Percentiles rank a stretch among this genome's conserved stretches.
Conservation (phyloP, 2,113 vertebrate genomes). For the Pterocles gutturalis region DNA sequence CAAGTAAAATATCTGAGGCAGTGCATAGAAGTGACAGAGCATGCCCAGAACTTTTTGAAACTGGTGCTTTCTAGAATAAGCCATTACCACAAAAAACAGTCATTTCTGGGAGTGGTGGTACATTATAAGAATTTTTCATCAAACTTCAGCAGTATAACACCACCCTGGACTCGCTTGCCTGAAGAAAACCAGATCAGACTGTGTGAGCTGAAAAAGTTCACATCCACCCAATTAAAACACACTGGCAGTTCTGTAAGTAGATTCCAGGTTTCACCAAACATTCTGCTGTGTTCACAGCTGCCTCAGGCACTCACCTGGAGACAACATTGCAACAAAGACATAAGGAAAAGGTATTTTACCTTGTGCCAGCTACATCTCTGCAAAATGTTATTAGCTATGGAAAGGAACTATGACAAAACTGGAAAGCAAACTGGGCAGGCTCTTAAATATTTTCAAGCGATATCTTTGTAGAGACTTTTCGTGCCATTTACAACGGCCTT, state of each 20-base stretch:
- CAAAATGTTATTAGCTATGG: neutral
- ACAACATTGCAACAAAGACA: neutral
- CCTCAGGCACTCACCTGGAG: neutral
- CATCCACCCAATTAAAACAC: neutral
- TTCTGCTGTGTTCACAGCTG: neutral
- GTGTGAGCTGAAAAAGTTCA: neutral
- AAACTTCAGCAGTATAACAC: neutral
- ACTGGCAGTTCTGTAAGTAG: neutral
- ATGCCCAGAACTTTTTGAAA: neutral
- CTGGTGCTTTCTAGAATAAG: neutral
- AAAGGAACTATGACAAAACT: neutral
- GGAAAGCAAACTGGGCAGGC: neutral
- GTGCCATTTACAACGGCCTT: rapidly evolving
- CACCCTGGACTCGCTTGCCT: neutral
- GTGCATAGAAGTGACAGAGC: neutral
- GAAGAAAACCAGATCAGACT: neutral
- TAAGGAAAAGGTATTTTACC: neutral
- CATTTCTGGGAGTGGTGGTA: neutral
- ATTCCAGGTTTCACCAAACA: neutral
- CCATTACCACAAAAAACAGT: neutral
- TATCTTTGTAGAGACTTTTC: neutral
- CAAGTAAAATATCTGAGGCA: neutral
- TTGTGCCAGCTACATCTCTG: neutral
- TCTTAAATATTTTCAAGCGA: neutral
- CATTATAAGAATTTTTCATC: neutral